A percentile compares a stretch with the other conserved stretches of the same genome.
These are phyloP conservation scores for Anthrax anthrax DNA, from an alignment of 2,888 invertebrate species.

Conservation along the genomic window DNA sequence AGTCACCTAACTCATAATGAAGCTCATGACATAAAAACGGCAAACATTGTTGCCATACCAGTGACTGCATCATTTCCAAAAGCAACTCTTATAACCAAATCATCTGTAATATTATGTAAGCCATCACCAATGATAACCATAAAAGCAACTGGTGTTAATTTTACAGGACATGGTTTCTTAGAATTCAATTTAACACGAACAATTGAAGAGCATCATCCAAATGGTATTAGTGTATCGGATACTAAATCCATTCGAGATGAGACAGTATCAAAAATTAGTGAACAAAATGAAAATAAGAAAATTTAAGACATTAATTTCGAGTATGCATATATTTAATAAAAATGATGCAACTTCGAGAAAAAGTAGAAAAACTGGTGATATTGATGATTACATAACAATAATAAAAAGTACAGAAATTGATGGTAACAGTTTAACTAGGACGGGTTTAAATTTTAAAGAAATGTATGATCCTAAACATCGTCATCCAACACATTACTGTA, in stretches of 20 bases:
- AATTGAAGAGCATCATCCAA: conserved; percentile 27
- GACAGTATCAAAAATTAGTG: no score
- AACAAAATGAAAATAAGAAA: no score
- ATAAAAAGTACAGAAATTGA: neutral
- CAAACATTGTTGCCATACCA: conserved; percentile 61
- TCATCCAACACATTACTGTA: conserved; percentile 31
- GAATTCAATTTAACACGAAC: conserved; percentile 37
- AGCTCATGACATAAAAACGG: conserved; percentile 69
- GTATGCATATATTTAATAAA: no score
- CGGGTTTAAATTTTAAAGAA: conserved; percentile 21
- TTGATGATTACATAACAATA: no score
- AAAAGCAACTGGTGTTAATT: conserved; percentile 60
- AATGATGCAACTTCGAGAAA: neutral
- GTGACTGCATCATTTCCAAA: conserved; percentile 58
- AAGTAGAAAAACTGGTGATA: no score
- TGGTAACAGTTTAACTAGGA: neutral
- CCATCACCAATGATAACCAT: conserved; percentile 72
- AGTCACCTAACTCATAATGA: conserved; percentile 66
- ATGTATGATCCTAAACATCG: conserved; percentile 33
- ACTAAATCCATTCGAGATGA: no score
- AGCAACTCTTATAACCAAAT: conserved; percentile 66
- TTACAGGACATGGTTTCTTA: conserved; percentile 48
- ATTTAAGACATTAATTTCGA: neutral
- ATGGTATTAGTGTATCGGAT: conserved; percentile 19
- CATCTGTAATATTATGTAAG: conserved; percentile 65